These are phyloP conservation scores for Prionace glauca DNA, from an alignment of 2,797 vertebrate genomes.

Conservation along the genomic window DNA sequence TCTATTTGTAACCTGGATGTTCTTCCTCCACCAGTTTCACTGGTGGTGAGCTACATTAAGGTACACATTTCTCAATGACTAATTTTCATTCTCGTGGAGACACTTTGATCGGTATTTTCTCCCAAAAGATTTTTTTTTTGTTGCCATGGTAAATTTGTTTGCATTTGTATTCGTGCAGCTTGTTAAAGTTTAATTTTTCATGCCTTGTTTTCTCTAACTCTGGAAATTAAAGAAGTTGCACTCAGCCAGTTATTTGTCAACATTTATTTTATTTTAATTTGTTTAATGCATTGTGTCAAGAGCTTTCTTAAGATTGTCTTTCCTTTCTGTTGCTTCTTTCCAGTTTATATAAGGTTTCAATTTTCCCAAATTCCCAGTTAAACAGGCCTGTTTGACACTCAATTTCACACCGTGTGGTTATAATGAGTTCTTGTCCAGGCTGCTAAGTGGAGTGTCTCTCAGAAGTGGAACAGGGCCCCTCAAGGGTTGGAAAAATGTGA, in stretches of 20 bases:
- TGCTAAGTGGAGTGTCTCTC: neutral
- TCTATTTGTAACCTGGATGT: neutral
- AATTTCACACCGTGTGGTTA: neutral
- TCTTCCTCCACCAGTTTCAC: neutral
- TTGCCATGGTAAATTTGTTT: neutral
- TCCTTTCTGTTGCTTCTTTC: neutral
- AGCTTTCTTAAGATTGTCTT: neutral
- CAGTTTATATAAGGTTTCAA: neutral
- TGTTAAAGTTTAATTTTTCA: neutral
- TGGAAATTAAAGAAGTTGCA: neutral
- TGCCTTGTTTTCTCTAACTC: neutral
- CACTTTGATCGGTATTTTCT: neutral
- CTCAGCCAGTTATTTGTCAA: neutral
- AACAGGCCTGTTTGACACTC: constrained; percentile 4
- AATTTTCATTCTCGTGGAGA: neutral
- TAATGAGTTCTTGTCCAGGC: constrained; percentile 27
- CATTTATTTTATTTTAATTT: neutral
- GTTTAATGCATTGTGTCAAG: neutral
- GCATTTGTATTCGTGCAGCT: neutral
- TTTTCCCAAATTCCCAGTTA: neutral
- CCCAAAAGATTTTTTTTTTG: neutral
- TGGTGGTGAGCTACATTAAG: neutral
- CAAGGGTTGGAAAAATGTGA: too few species aligned
- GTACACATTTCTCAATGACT: neutral
- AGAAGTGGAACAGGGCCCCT: neutral